Evolutionary conservation across 2,113 vertebrate genomes (phyloP).

Genomic region (Chlorocebus sabaeus): DNA sequence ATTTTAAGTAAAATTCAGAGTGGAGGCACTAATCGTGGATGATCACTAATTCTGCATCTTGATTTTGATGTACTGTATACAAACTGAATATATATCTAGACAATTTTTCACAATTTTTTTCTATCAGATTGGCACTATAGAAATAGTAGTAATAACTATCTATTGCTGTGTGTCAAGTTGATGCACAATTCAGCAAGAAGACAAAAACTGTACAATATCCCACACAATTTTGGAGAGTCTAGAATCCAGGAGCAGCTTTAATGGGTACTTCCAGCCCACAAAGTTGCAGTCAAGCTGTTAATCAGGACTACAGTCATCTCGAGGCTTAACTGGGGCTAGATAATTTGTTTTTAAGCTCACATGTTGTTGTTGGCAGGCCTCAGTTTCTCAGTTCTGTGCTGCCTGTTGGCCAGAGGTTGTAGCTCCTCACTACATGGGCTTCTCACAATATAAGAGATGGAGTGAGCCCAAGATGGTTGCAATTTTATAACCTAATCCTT

Average conservation of each 20-base stretch:
- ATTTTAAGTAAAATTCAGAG: neutral
- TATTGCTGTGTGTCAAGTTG: neutral
- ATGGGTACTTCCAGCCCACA: neutral
- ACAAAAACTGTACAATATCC: neutral
- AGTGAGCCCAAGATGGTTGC: neutral
- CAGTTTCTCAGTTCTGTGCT: neutral
- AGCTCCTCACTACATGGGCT: neutral
- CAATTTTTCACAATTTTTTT: neutral
- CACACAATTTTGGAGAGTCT: neutral
- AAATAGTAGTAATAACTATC: neutral
- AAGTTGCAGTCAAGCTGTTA: neutral
- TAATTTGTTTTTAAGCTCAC: neutral
- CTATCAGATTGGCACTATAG: neutral
- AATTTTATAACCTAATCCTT: neutral
- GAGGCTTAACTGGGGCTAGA: neutral
- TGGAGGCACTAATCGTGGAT: neutral
- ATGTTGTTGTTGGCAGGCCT: neutral
- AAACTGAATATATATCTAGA: neutral
- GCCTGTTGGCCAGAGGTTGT: neutral
- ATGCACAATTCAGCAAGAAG: neutral
- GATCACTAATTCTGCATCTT: neutral
- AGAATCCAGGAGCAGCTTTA: neutral
- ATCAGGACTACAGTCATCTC: accelerated
- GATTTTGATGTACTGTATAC: neutral
- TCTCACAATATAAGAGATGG: neutral